Conservation (phyloP, 2,113 vertebrate species). For the Engystomops pustulosus region DNA sequence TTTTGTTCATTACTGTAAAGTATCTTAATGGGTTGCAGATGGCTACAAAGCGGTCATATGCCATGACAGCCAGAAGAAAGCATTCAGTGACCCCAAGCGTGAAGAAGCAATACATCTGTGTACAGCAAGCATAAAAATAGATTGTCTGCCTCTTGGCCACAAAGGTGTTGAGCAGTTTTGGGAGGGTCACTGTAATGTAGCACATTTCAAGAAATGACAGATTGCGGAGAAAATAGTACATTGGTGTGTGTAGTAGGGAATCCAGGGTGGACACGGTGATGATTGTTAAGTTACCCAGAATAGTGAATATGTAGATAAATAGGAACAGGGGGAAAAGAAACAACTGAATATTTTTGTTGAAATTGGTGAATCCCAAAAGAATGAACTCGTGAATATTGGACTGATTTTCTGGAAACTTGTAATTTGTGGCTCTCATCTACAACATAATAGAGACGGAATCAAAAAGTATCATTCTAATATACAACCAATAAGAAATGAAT, state of each 20-base stretch:
- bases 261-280: constrained; percentile 46
- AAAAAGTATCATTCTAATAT: not conserved
- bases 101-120: constrained; percentile 55
- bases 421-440: constrained; percentile 25
- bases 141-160: constrained; percentile 45
- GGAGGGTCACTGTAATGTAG: constrained; percentile 49
- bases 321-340: constrained; percentile 43
- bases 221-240: constrained; percentile 57
- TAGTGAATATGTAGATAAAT: constrained; percentile 48
- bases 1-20: constrained; percentile 51
- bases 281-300: constrained; percentile 44
- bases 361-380: constrained; percentile 48
- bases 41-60: constrained; percentile 55
- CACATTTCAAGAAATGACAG: constrained; percentile 57
- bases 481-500: not conserved
- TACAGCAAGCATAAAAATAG: constrained; percentile 38
- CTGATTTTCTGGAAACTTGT: constrained; percentile 19
- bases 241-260: constrained; percentile 48
- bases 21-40: constrained; percentile 56
- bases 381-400: constrained; percentile 47
- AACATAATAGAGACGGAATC: not conserved
- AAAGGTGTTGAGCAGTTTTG: constrained; percentile 51
- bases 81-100: constrained; percentile 57
- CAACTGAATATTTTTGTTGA: constrained; percentile 30
- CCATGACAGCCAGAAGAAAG: constrained; percentile 52